Conservation (phyloP, 2,888 invertebrate genomes). For the Caenorhabditis zanzibari region DNA sequence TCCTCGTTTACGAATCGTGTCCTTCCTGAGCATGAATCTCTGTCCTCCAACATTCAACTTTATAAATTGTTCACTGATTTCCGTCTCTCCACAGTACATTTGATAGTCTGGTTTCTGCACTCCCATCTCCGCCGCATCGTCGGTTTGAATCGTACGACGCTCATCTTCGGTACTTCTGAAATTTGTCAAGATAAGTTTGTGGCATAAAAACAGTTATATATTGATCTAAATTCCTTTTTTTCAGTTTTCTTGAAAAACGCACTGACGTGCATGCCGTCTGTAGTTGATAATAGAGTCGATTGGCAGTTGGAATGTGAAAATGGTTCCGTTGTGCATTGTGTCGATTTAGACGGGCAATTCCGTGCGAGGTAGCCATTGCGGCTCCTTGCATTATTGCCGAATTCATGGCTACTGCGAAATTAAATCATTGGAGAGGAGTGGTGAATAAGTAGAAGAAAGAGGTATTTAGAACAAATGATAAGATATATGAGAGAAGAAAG, state of each 20-base stretch:
- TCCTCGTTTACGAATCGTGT: constrained; percentile 71
- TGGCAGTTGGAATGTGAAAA: constrained; percentile 60
- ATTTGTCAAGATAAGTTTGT: neutral
- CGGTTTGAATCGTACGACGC: constrained; percentile 31
- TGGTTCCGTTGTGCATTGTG: constrained; percentile 63
- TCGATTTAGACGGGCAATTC: constrained; percentile 78
- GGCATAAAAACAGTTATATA: neutral
- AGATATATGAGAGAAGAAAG: no score
- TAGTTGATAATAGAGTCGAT: constrained; percentile 64
- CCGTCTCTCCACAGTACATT: constrained; percentile 64
- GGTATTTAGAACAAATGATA: neutral
- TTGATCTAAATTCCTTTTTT: neutral
- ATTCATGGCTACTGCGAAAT: constrained; percentile 69
- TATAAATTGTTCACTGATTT: constrained; percentile 71
- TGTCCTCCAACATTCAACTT: constrained; percentile 80
- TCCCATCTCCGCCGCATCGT: constrained; percentile 45
- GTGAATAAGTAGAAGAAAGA: neutral
- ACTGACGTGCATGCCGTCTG: constrained; percentile 68
- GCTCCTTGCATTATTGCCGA: constrained; percentile 77
- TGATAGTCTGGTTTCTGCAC: constrained; percentile 47
- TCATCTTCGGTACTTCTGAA: constrained; percentile 56
- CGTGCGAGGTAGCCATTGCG: constrained; percentile 79
- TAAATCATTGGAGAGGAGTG: neutral
- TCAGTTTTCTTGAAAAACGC: constrained; percentile 34
- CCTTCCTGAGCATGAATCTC: constrained; percentile 75